Conservation (phyloP, 1,140 invertebrate species). For the Myzus persicae region DNA sequence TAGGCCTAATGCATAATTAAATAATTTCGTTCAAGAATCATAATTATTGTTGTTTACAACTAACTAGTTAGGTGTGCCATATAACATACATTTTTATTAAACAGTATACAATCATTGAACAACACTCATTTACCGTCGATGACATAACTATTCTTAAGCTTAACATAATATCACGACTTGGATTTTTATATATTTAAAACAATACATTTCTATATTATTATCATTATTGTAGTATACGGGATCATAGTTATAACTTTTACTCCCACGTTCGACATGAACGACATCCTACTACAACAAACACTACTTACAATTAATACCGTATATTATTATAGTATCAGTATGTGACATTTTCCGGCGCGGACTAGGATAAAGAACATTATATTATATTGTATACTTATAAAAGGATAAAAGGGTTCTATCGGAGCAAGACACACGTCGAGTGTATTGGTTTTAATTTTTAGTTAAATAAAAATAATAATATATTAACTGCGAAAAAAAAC, state of each 20-base stretch:
- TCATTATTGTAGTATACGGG: not conserved
- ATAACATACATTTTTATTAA: not conserved
- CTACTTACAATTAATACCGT: not conserved
- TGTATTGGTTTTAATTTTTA: not conserved
- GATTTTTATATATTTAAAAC: not conserved
- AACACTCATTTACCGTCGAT: not conserved
- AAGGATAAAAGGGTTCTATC: not conserved
- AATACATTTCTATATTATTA: not conserved
- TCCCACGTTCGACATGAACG: not conserved
- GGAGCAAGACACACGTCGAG: not conserved
- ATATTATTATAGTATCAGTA: not conserved
- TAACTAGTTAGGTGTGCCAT: not conserved
- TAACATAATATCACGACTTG: slow-evolving; percentile 5
- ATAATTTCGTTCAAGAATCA: not conserved
- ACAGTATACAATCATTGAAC: not conserved
- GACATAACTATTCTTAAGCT: not conserved
- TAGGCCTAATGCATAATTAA: not conserved
- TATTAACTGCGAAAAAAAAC: not conserved
- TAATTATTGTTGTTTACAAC: not conserved
- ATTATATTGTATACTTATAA: not conserved
- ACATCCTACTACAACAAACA: not conserved
- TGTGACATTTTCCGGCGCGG: not conserved
- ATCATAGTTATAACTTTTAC: not conserved
- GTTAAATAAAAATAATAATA: not conserved
- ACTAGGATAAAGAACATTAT: not conserved